These are phyloP conservation scores for Eledona agricola DNA, from an alignment of 2,888 invertebrate species.

Conservation along the genomic window DNA sequence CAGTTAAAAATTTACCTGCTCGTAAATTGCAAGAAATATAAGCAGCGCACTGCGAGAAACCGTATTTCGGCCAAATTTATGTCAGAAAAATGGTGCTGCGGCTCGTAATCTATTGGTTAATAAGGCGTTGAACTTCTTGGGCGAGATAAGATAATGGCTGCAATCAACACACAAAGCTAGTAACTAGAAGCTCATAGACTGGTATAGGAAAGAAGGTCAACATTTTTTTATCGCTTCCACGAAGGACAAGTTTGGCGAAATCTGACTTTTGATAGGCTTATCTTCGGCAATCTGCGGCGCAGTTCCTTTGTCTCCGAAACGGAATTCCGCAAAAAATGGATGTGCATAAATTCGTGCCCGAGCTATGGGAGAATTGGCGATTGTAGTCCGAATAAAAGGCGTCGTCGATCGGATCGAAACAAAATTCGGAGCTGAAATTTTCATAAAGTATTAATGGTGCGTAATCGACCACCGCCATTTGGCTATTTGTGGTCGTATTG, in stretches of 20 bases:
- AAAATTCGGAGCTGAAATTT: constrained; percentile 5
- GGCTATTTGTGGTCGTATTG: constrained; percentile 10
- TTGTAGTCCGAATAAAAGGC: no score
- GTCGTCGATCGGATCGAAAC: constrained; percentile 6
- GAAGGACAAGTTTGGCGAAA: constrained; percentile 19
- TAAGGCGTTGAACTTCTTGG: constrained; percentile 31
- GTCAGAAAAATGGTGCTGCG: background rate
- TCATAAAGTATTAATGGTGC: constrained; percentile 19
- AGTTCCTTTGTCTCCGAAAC: constrained; percentile 7
- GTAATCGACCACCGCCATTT: constrained; percentile 23
- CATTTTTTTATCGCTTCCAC: constrained; percentile 22
- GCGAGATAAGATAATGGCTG: constrained; percentile 26
- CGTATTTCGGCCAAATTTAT: background rate
- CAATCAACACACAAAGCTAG: constrained; percentile 31
- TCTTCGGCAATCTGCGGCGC: constrained; percentile 14
- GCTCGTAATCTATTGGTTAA: constrained; percentile 26
- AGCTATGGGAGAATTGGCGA: background rate
- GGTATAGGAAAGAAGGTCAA: constrained; percentile 22
- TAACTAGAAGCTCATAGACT: no score
- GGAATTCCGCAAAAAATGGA: background rate
- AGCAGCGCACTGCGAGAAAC: background rate
- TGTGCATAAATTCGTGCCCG: background rate
- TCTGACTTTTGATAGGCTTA: constrained; percentile 9
- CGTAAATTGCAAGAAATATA: constrained; percentile 1
- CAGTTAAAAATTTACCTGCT: background rate